Base-by-base conservation (phyloP, 1,140 invertebrate species). In the Euwallacea similis region DNA sequence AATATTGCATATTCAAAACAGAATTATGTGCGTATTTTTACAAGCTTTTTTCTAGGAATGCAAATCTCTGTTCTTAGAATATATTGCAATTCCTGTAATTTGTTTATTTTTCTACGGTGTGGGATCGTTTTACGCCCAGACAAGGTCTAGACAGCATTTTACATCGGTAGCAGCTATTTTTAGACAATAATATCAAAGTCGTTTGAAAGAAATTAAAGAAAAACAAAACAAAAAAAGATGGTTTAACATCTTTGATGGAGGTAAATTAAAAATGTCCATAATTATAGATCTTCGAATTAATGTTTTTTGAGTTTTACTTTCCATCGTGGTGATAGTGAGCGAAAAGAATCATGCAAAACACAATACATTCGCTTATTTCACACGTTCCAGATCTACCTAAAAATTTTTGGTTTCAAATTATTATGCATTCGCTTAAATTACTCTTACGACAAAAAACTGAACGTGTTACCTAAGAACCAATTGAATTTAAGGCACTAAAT, bases 1-100 rank as follows among this genome's bases (percentile, higher is more conserved):
- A 66, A 47, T 56, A n/a, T 58, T 66, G 50, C 50, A 66, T 58
- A 66, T 66, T 42, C 64, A 58, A 55, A 41, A 15, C 42, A 61
- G 41, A 61, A 61, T 41, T 41, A 42, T 41, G 9, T 15, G 42
- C 7, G 11, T 63, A 42, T 61, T n/a, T 63, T 63, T 13, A 33
- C 21, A 33, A 33, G 21, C 9, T 50, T 50, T 50, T 50, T 50
- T 46, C n/a, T 9, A 46, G 16, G 42, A 62, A 62, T 15, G 42
- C 46, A 46, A 62, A 62, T 62, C 11, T 13, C n/a, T 7, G 7
- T 62, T 62, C 7, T 15, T 62, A 13, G 46, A 50, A 50, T 50
- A 50, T 50, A 50, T 11, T 50, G 46, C 13, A 10, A 50, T 50
- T 50, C 46, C 46, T 50, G 13, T 50, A 13, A 50, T 50, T 50